These are phyloP conservation scores for Tineola bisselliella DNA, from an alignment of 2,888 invertebrate genomes.

Conservation along the genomic window DNA sequence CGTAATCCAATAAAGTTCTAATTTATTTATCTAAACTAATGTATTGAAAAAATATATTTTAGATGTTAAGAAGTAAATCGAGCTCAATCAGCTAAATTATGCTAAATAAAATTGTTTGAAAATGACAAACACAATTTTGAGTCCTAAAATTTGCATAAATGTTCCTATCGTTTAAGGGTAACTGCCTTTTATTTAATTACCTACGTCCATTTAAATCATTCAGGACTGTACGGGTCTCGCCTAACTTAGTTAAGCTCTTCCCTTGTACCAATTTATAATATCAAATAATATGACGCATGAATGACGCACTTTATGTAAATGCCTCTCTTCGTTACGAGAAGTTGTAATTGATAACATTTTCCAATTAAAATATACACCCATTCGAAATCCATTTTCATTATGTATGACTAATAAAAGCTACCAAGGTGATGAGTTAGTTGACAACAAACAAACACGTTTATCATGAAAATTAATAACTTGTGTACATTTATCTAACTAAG, in stretches of 20 bases:
- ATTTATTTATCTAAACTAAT: no score
- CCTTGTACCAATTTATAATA: background rate
- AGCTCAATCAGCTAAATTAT: background rate
- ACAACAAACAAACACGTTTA: background rate
- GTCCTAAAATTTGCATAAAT: slow-evolving; percentile 34
- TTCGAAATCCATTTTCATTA: slow-evolving; percentile 2
- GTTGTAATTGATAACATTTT: background rate
- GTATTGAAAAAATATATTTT: no score
- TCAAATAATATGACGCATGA: background rate
- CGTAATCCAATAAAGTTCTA: no score
- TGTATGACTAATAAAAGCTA: background rate
- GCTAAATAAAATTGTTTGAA: background rate
- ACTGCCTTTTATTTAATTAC: slow-evolving; percentile 34
- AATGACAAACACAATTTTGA: background rate
- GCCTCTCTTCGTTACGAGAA: background rate
- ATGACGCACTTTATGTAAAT: slow-evolving; percentile 7
- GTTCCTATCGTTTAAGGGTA: slow-evolving; percentile 24
- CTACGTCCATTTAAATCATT: slow-evolving; percentile 32
- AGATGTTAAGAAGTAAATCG: no score
- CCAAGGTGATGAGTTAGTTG: background rate
- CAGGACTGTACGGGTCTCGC: background rate
- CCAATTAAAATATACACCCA: background rate
- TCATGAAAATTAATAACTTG: background rate
- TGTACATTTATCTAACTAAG: background rate
- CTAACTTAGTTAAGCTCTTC: slow-evolving; percentile 1